Evolutionary conservation across 2,888 invertebrate species (phyloP).

Genomic region (Ditula angustiorana): DNA sequence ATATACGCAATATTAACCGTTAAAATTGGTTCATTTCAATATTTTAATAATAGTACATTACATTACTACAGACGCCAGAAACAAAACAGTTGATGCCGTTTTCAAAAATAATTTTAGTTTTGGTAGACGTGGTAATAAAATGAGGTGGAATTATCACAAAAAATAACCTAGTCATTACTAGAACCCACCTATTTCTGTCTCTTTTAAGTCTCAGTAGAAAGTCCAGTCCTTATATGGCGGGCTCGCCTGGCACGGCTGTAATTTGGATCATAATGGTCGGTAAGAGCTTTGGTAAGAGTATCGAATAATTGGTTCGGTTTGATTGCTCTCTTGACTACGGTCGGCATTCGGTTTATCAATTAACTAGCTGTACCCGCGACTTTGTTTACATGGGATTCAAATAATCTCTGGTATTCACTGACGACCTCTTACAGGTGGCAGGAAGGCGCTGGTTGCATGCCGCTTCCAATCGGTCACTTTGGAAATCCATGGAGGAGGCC

Average conservation of each 20-base stretch:
- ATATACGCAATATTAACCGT: too few species aligned
- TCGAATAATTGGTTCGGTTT: conserved; percentile 53
- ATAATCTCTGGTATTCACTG: not conserved
- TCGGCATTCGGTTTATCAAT: not conserved
- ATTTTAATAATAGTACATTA: too few species aligned
- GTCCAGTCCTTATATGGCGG: conserved; percentile 62
- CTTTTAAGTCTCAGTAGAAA: conserved; percentile 49
- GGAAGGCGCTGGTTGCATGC: too few species aligned
- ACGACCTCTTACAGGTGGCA: not conserved
- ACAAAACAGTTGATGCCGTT: too few species aligned
- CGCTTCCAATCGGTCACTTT: too few species aligned
- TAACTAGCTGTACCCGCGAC: too few species aligned
- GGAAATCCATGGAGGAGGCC: too few species aligned
- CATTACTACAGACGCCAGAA: too few species aligned
- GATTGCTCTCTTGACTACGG: not conserved
- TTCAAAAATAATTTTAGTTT: too few species aligned
- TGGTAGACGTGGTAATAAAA: not conserved
- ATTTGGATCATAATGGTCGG: conserved; percentile 67
- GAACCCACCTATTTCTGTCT: conserved; percentile 20
- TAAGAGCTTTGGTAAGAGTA: conserved; percentile 57
- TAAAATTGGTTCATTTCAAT: too few species aligned
- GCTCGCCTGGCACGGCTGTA: conserved; percentile 62
- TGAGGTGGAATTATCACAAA: not conserved
- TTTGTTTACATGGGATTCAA: too few species aligned
- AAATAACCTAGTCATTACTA: conserved; percentile 32